Percentiles rank a stretch among this genome's conserved stretches.
Conservation (phyloP, 2,888 invertebrate genomes). For the Muschampia plurimacula region DNA sequence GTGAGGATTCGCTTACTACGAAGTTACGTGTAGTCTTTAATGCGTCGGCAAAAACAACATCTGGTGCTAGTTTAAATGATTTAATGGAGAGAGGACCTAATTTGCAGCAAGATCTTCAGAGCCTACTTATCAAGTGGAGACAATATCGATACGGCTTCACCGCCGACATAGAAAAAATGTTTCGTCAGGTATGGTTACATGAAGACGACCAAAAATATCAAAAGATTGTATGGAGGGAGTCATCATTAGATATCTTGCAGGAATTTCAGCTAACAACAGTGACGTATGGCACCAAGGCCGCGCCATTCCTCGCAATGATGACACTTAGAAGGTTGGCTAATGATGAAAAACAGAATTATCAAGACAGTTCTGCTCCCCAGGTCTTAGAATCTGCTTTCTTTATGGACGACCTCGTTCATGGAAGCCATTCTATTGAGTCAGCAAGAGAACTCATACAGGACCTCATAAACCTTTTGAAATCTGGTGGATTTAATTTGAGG, state of each 20-base stretch:
- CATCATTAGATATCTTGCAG: not conserved
- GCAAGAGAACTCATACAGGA: not conserved
- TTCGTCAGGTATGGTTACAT: constrained; percentile 40
- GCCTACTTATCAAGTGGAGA: constrained; percentile 31
- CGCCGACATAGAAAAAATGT: constrained; percentile 48
- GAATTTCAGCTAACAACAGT: constrained; percentile 22
- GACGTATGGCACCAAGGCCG: constrained; percentile 17
- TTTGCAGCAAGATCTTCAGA: too few relatives aligned
- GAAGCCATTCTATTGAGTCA: not conserved
- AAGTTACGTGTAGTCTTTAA: not conserved
- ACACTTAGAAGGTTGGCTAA: constrained; percentile 13
- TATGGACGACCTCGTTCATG: constrained; percentile 15
- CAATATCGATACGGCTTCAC: constrained; percentile 43
- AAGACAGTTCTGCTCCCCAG: not conserved
- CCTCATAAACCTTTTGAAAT: not conserved
- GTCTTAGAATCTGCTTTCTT: constrained; percentile 3
- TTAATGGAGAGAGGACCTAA: too few relatives aligned
- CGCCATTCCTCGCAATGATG: constrained; percentile 27
- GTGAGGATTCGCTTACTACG: not conserved
- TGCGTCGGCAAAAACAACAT: not conserved
- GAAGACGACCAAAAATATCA: constrained; percentile 43
- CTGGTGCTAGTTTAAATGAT: not conserved
- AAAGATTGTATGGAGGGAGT: constrained; percentile 45
- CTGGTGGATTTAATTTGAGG: constrained; percentile 5
- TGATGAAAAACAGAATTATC: constrained; percentile 15